Conservation (phyloP, 2,113 vertebrate genomes). For the Oncorhynchus kisutch region DNA sequence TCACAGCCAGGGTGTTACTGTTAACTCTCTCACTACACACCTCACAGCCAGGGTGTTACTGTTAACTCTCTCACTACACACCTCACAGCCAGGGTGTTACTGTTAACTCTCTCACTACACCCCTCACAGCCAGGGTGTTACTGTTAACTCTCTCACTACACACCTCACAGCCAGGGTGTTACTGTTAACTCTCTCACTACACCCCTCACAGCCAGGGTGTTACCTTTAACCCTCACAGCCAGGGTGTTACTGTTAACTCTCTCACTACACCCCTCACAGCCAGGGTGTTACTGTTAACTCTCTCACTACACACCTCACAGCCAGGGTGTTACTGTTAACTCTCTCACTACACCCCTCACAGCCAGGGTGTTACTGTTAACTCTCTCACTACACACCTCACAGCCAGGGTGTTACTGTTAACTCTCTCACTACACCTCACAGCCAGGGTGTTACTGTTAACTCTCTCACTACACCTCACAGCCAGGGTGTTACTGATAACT, state of each 20-base stretch:
- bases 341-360: background rate
- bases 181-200: conserved; percentile 19
- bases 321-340: conserved; percentile 21
- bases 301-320: background rate
- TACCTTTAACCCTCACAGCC: conserved; percentile 10
- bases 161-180: background rate
- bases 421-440: background rate
- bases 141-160: background rate
- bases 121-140: conserved; percentile 4
- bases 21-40: conserved; percentile 11
- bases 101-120: conserved; percentile 17
- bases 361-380: background rate
- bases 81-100: background rate
- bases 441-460: conserved; percentile 19
- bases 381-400: background rate
- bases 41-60: background rate
- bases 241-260: conserved; percentile 22
- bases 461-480: background rate
- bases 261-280: background rate
- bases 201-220: background rate
- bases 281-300: conserved; percentile 23
- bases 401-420: conserved; percentile 19
- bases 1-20: conserved; percentile 3
- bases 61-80: conserved; percentile 15
- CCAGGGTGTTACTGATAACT: conserved; percentile 20